Conservation (phyloP, 2,797 vertebrate genomes). For the Danio jaintianensis region DNA sequence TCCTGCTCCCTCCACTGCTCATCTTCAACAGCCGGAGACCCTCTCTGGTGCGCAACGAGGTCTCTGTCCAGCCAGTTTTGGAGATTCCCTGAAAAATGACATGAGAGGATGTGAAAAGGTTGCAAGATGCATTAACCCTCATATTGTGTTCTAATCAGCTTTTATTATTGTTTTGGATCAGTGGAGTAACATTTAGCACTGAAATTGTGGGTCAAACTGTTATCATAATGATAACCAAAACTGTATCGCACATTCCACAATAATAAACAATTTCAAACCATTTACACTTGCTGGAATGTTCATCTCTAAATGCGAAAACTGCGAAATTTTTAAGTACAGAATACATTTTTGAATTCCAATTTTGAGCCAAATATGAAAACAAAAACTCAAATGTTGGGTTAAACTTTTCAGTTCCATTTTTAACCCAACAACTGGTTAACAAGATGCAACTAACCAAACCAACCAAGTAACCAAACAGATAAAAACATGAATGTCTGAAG, state of each 20-base stretch:
- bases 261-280: too few species aligned
- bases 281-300: too few species aligned
- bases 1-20: conserved; percentile 5
- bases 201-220: background rate
- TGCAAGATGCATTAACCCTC: background rate
- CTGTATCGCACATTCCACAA: too few species aligned
- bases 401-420: too few species aligned
- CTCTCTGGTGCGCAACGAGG: conserved; percentile 30
- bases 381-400: too few species aligned
- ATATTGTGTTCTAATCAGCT: too few species aligned
- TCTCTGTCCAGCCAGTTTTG: conserved; percentile 58
- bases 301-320: background rate
- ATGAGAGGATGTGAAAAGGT: background rate
- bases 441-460: too few species aligned
- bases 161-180: background rate
- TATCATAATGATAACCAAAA: too few species aligned
- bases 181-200: too few species aligned
- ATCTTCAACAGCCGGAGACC: conserved; percentile 34
- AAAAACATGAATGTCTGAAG: background rate
- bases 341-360: too few species aligned
- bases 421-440: background rate
- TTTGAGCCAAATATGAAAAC: too few species aligned
- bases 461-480: background rate
- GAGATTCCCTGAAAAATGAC: conserved; percentile 51
- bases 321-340: background rate